Evolutionary conservation across 53 echinoderm and acorn worm genomes (phyloP), one percentile per base, ranked within the genome.

Genomic region (Mesocentrotus franciscanus): DNA sequence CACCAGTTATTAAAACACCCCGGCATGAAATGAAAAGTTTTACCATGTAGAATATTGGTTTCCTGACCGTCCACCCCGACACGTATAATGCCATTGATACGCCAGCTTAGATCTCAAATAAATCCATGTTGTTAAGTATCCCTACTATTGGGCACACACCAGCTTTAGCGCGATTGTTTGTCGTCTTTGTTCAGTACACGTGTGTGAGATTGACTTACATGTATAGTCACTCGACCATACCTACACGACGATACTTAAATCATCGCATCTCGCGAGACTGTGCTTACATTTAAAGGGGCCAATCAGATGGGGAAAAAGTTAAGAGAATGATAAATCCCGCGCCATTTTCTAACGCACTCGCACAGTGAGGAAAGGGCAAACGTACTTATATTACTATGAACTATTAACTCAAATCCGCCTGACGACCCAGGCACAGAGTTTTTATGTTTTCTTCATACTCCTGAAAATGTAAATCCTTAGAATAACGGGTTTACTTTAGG

Each of bases 31-130:
- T 79, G 20, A 39, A 36, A 79, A 79, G 36, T 17, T 79, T 17
- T 20, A 17, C 16, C 35, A 8, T 39, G 30, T 27, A 72, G 79
- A 79, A 35, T 18, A 36, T 18, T 39, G 35, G 39, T 35, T 39
- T 39, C 39, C 35, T 17, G 6, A 79, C 35, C 79, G 20, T 35
- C 79, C 79, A 39, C 79, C 79, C 79, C 14, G 32, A 79, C 79
- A 79, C 79, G 39, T 79, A 17, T 32, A 79, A 79, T 39, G 39
- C 79, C 39, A 79, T 79, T 79, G 79, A 79, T 79, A 79, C 17
- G 18, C 35, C 79, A 18, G 39, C 79, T 79, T 79, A 79, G 39
- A 18, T 39, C 79, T 6, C 6, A 20, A 17, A 11, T 79, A 79
- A 79, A 79, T 20, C 39, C 79, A 0, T 30, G 32, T 61, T 76